Base-by-base conservation (phyloP, 2,888 invertebrate genomes). In the Elysia crispata region DNA sequence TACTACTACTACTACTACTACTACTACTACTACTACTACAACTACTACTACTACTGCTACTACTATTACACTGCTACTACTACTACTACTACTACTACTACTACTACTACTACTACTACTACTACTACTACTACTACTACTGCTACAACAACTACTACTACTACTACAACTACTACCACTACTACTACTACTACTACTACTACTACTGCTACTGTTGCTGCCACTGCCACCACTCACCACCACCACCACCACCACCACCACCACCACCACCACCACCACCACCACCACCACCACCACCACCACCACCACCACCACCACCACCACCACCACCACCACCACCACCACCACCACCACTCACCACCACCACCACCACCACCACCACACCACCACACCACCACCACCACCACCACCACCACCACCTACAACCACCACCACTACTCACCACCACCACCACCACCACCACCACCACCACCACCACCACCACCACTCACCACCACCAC, bases 121-220 rank as follows among this genome's bases (percentile, higher is more conserved):
- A 67, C 25, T 6, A 20, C 66, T 23, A 25, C 69, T 13, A 67
- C 54, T 25, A 57, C 62, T 28, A 33, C n/a, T n/a, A n/a, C 54
- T 31, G 69, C 23, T 57, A 66, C 66, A 11, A 66, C 66, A 11
- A 66, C 66, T 30, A 66, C 66, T 30, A 66, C 66, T 30, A 66
- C 66, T 30, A 66, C 66, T 30, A 66, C 66, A 11, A 66, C 66
- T 30, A 66, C 66, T 30, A 66, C 66, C 25, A 66, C 66, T 30
- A 66, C 66, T 30, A 66, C 23, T 18, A 66, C 66, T 18, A 66
- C 30, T 18, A 66, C 28, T 18, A 66, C 30, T 18, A 66, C 66
- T 18, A 66, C 66, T 18, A 66, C 28, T 28, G 6, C 30, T 28
- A 25, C 28, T 30, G 25, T 25, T 30, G 25, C 28, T 28, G 25